Evolutionary conservation across 2,888 invertebrate genomes (phyloP).

Genomic region (Orthosia cruda): DNA sequence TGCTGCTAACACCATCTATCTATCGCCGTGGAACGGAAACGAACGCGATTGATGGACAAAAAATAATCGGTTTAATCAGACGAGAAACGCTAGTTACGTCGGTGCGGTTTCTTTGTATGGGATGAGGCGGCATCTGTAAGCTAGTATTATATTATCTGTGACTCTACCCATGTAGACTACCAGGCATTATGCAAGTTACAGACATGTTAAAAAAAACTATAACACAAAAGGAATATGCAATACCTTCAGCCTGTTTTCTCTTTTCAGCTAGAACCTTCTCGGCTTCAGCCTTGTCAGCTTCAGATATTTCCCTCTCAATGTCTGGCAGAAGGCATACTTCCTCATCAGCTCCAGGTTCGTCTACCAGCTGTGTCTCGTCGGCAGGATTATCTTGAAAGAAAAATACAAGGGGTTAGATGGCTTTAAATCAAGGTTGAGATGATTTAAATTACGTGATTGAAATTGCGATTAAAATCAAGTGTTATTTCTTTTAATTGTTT

Average conservation of each 20-base stretch:
- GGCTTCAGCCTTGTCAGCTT: slow-evolving; percentile 93
- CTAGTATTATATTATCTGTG: too few species aligned
- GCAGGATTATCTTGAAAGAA: slow-evolving; percentile 44
- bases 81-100: too few species aligned
- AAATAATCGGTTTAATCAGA: too few species aligned
- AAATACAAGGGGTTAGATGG: neutral
- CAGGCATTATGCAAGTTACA: too few species aligned
- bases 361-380: slow-evolving; percentile 83
- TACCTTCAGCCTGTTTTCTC: slow-evolving; percentile 83
- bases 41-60: too few species aligned
- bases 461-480: neutral
- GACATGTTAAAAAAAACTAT: too few species aligned
- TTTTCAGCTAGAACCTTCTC: slow-evolving; percentile 88
- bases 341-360: slow-evolving; percentile 93
- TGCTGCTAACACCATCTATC: too few species aligned
- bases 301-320: slow-evolving; percentile 93
- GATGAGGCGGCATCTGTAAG: too few species aligned
- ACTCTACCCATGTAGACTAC: too few species aligned
- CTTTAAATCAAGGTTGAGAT: neutral
- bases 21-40: too few species aligned
- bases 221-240: neutral
- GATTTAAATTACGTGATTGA: neutral
- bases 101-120: too few species aligned
- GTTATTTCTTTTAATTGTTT: too few species aligned
- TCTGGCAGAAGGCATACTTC: slow-evolving; percentile 94